Percentiles rank a stretch among this genome's conserved stretches.
Conservation (phyloP, 2,113 vertebrate genomes). For the Heterotilapia buettikoferi region DNA sequence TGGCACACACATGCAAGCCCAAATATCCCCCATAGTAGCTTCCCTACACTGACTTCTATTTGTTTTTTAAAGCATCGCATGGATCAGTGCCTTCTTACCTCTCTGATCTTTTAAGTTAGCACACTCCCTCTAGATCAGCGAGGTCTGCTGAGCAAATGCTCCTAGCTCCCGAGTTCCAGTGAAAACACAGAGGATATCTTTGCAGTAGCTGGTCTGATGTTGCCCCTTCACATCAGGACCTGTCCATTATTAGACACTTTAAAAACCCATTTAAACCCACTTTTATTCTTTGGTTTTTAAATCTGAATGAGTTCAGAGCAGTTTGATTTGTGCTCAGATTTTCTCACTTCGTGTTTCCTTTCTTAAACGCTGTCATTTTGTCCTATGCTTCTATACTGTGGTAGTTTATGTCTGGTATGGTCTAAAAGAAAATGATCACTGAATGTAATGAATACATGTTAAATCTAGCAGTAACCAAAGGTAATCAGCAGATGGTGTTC, state of each 20-base stretch:
- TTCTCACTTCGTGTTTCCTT: not conserved
- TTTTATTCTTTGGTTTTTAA: not conserved
- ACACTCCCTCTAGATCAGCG: not conserved
- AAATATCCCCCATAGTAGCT: not conserved
- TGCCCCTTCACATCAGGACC: not conserved
- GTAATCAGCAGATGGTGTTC: not conserved
- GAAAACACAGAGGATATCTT: not conserved
- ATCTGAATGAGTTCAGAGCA: not conserved
- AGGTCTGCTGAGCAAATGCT: not conserved
- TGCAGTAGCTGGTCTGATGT: not conserved
- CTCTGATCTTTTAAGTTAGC: not conserved
- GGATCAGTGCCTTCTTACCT: not conserved
- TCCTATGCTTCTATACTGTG: not conserved
- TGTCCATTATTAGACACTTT: not conserved
- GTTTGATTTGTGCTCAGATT: not conserved
- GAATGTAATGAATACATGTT: not conserved
- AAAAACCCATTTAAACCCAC: not conserved
- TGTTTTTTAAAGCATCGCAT: not conserved
- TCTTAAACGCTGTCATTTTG: not conserved
- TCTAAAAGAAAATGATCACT: not conserved
- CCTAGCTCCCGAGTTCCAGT: not conserved
- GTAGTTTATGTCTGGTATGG: not conserved
- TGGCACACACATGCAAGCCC: not conserved
- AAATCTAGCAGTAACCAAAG: not conserved
- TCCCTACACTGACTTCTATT: not conserved